Percentiles rank a stretch among this genome's conserved stretches.
Evolutionary conservation across 2,888 invertebrate species (phyloP).

Genomic region (Isoperla grammatica): DNA sequence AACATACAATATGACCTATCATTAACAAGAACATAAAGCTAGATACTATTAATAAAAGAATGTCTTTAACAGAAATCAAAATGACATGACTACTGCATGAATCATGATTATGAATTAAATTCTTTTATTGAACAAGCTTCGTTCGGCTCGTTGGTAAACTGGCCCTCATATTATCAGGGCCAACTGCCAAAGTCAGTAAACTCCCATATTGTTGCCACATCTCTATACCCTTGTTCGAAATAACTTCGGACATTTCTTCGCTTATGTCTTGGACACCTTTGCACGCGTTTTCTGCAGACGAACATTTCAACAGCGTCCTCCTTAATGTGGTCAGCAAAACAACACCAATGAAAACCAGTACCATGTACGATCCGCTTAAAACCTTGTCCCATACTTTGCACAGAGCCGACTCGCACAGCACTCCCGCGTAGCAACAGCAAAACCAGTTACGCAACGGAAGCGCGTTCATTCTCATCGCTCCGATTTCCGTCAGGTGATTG

Average conservation of each 20-base stretch:
- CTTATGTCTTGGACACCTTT: constrained; percentile 53
- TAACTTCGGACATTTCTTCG: constrained; percentile 73
- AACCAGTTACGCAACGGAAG: constrained; percentile 75
- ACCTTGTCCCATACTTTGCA: constrained; percentile 86
- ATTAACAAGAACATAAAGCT: no score
- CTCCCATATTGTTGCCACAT: constrained; percentile 79
- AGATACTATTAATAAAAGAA: no score
- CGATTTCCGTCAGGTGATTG: constrained; percentile 60
- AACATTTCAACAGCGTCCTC: constrained; percentile 58
- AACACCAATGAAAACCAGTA: constrained; percentile 71
- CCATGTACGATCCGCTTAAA: constrained; percentile 76
- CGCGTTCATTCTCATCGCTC: constrained; percentile 49
- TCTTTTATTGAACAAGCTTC: constrained; percentile 2
- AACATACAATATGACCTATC: no score
- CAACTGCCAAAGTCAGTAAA: constrained; percentile 31
- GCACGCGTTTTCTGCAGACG: constrained; percentile 47
- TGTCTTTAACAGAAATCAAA: no score
- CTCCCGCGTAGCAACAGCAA: constrained; percentile 73
- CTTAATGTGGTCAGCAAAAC: constrained; percentile 66
- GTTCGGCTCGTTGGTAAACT: constrained; percentile 14
- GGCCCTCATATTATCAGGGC: constrained; percentile 20
- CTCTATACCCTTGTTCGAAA: constrained; percentile 81
- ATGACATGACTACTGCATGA: no score
- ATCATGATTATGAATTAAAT: no score
- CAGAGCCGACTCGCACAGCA: constrained; percentile 70